phyloP scores from a whole-genome alignment of 1,140 invertebrate species.

The Tenebrio molitor region DNA sequence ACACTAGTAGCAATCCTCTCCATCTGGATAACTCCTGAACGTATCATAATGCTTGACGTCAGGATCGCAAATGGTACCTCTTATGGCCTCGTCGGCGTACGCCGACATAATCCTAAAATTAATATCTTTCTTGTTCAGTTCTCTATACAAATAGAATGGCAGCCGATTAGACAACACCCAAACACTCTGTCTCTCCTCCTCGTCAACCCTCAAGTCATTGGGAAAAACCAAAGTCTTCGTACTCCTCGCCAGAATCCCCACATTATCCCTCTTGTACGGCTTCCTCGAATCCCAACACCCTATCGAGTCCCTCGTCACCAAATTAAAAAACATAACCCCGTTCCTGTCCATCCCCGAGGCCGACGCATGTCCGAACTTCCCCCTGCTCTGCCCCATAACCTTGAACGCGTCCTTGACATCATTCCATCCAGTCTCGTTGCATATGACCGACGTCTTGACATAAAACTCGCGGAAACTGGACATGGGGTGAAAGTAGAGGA shows the following conservation, averaged over 20 bases:
- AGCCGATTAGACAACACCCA: slow-evolving; percentile 83
- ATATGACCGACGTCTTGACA: slow-evolving; percentile 75
- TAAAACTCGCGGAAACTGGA: slow-evolving; percentile 82
- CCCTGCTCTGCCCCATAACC: slow-evolving; percentile 74
- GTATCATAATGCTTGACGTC: slow-evolving; percentile 41
- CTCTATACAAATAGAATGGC: slow-evolving; percentile 80
- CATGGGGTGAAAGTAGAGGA: slow-evolving; percentile 84
- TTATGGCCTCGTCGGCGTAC: slow-evolving; percentile 72
- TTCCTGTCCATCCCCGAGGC: slow-evolving; percentile 78
- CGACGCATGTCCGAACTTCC: slow-evolving; percentile 77
- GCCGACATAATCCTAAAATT: slow-evolving; percentile 82
- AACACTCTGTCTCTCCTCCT: slow-evolving; percentile 75
- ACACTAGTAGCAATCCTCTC: slow-evolving; percentile 57
- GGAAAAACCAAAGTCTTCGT: slow-evolving; percentile 78
- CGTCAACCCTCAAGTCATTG: slow-evolving; percentile 83
- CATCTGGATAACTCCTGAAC: slow-evolving; percentile 42
- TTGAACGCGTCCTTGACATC: slow-evolving; percentile 73
- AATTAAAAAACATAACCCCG: slow-evolving; percentile 83
- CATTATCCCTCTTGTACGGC: slow-evolving; percentile 74
- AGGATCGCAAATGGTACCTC: slow-evolving; percentile 79
- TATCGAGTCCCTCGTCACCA: slow-evolving; percentile 79
- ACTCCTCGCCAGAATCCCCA: slow-evolving; percentile 73
- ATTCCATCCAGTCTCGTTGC: slow-evolving; percentile 71
- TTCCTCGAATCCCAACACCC: slow-evolving; percentile 86
- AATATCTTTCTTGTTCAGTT: slow-evolving; percentile 74